These are phyloP conservation scores for Cataglyphis cursor DNA, from an alignment of 2,888 invertebrate species.

Conservation along the genomic window DNA sequence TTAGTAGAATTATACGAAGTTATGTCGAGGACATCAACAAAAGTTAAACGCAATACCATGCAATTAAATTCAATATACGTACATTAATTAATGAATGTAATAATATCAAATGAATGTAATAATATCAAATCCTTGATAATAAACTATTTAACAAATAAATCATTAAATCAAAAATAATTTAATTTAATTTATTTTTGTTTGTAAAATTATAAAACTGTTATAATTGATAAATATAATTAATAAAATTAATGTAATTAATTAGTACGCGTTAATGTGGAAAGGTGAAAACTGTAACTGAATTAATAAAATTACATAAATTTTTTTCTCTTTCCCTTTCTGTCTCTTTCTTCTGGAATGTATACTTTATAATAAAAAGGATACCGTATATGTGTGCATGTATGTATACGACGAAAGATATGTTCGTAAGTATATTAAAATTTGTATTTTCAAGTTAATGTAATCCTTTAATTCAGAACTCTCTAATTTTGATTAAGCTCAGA, in stretches of 20 bases:
- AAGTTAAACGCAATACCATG: neutral
- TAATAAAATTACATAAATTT: too few relatives aligned
- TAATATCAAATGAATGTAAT: neutral
- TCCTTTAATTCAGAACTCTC: neutral
- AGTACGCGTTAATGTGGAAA: too few relatives aligned
- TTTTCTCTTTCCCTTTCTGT: too few relatives aligned
- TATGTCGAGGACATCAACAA: neutral
- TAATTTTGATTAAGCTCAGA: constrained; percentile 5
- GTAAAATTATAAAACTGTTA: neutral
- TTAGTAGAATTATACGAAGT: constrained; percentile 8
- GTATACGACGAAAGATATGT: neutral
- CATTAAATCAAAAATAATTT: too few relatives aligned
- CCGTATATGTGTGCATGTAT: neutral
- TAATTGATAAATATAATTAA: too few relatives aligned
- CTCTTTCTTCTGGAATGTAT: neutral
- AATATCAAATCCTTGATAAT: neutral
- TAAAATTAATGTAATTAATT: too few relatives aligned
- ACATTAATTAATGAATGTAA: constrained; percentile 1
- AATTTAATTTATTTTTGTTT: neutral
- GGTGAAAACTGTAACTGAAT: too few relatives aligned
- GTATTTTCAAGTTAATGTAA: neutral
- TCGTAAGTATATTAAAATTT: neutral
- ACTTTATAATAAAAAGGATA: neutral
- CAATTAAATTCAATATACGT: neutral
- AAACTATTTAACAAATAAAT: neutral